Conservation (phyloP, 2,888 invertebrate genomes). For the Tridacna crocea region DNA sequence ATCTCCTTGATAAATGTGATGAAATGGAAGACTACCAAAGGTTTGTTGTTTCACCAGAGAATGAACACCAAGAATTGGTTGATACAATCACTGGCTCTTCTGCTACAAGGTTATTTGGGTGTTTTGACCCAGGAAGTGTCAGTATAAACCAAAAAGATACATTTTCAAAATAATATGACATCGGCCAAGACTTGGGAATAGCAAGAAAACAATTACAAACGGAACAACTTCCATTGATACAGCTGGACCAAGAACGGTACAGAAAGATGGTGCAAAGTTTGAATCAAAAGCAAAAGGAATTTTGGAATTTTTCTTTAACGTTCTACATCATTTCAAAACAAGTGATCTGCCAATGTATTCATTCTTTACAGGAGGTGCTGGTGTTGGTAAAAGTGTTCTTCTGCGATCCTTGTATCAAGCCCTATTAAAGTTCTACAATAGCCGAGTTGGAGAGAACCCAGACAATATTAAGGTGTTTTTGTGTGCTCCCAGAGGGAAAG, state of each 20-base stretch:
- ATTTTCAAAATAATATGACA: slow-evolving; percentile 4
- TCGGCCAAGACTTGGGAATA: slow-evolving; percentile 43
- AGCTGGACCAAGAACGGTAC: slow-evolving; percentile 25
- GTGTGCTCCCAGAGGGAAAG: slow-evolving; percentile 61
- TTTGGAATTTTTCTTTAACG: slow-evolving; percentile 31
- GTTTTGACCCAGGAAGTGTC: slow-evolving; percentile 20
- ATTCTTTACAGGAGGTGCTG: slow-evolving; percentile 38
- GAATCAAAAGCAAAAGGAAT: slow-evolving; percentile 24
- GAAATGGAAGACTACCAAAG: neutral
- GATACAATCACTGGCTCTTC: neutral
- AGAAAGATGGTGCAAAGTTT: slow-evolving; percentile 6
- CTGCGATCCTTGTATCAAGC: slow-evolving; percentile 25
- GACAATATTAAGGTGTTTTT: slow-evolving; percentile 14
- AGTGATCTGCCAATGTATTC: slow-evolving; percentile 25
- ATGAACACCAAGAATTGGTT: slow-evolving; percentile 16
- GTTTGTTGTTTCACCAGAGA: slow-evolving; percentile 11
- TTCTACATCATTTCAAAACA: slow-evolving; percentile 25
- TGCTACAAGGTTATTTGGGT: neutral
- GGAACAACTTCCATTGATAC: slow-evolving; percentile 21
- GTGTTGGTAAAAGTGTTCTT: slow-evolving; percentile 41
- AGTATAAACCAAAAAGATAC: neutral
- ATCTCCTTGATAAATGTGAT: neutral
- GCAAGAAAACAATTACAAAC: slow-evolving; percentile 26
- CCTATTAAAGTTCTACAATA: slow-evolving; percentile 22
- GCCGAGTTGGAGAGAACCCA: slow-evolving; percentile 9